A percentile compares a stretch with the other conserved stretches of the same genome.
phyloP scores from a whole-genome alignment of 2,797 vertebrate genomes.

The Hydrophis major region DNA sequence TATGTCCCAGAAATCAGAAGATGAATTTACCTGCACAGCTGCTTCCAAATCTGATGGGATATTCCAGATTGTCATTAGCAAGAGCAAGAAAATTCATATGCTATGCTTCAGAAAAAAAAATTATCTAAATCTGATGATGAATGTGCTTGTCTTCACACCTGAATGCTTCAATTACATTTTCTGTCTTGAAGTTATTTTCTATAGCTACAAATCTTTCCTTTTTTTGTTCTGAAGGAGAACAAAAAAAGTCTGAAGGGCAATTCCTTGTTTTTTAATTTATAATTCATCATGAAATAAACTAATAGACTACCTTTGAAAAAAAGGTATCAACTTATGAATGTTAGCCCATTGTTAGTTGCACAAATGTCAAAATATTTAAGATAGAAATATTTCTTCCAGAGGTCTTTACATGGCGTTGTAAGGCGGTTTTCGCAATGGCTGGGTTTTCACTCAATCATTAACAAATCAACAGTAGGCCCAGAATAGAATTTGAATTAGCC shows the following conservation, averaged over 20 bases:
- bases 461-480: background rate
- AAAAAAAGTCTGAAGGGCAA: accelerated
- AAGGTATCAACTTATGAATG: background rate
- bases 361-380: accelerated
- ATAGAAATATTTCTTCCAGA: constrained; percentile 14
- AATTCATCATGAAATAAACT: background rate
- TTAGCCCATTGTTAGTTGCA: background rate
- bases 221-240: background rate
- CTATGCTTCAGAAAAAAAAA: background rate
- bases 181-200: background rate
- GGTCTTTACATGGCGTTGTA: background rate
- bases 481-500: background rate
- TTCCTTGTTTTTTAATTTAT: background rate
- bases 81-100: background rate
- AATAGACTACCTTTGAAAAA: background rate
- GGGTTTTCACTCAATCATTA: accelerated
- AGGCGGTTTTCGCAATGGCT: background rate
- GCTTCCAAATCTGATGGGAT: background rate
- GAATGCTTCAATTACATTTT: background rate
- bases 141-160: background rate
- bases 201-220: background rate
- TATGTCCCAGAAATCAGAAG: background rate
- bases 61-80: background rate
- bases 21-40: background rate
- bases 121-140: background rate